Conservation (phyloP, 2,113 vertebrate genomes). For the Pygoscelis antarcticus region DNA sequence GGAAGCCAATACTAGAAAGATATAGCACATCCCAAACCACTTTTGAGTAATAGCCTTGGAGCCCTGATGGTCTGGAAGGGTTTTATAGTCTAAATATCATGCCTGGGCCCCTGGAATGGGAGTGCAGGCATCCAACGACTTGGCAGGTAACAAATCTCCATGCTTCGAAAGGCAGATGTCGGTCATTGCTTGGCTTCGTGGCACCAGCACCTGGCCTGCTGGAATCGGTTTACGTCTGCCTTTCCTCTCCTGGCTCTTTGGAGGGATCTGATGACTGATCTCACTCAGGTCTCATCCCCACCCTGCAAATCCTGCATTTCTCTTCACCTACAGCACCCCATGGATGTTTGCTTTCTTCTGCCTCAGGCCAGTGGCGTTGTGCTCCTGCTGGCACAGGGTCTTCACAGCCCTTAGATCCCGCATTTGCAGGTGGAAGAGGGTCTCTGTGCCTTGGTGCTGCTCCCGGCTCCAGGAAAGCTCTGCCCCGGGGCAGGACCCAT, state of each 20-base stretch:
- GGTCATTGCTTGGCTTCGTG: not conserved
- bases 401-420: not conserved
- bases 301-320: not conserved
- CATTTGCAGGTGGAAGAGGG: not conserved
- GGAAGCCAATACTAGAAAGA: not conserved
- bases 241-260: not conserved
- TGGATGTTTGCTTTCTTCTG: not conserved
- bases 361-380: not conserved
- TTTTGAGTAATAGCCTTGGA: not conserved
- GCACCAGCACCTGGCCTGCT: conserved; percentile 8
- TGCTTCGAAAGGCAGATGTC: not conserved
- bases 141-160: not conserved
- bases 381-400: not conserved
- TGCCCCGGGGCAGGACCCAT: not conserved
- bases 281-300: not conserved
- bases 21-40: not conserved
- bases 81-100: not conserved
- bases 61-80: not conserved
- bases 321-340: not conserved
- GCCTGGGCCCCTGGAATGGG: not conserved
- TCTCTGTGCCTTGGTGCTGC: not conserved
- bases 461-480: not conserved
- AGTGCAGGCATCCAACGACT: not conserved
- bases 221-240: not conserved
- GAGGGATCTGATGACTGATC: not conserved